These are phyloP conservation scores for Leptestheria dahalacensis DNA, from an alignment of 1,140 invertebrate species.

Conservation along the genomic window DNA sequence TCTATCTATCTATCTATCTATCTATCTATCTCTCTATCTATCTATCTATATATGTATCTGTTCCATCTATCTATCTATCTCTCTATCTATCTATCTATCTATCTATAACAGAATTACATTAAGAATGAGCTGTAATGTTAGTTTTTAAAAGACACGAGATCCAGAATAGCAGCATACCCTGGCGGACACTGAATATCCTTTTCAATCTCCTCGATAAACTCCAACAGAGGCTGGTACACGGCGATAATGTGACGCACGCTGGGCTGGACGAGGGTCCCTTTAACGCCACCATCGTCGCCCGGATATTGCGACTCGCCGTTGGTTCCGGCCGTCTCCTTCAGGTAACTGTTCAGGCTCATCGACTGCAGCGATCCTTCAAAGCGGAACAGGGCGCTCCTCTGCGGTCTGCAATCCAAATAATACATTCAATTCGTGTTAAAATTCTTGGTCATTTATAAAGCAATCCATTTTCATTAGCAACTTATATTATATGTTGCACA, in stretches of 20 bases:
- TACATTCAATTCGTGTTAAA: too few species aligned
- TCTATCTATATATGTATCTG: too few species aligned
- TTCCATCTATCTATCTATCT: too few species aligned
- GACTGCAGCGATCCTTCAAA: conserved; percentile 66
- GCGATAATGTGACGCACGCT: conserved; percentile 58
- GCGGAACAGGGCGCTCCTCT: conserved; percentile 47
- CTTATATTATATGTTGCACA: too few species aligned
- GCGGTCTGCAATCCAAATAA: too few species aligned
- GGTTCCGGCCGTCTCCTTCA: conserved; percentile 35
- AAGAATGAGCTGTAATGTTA: conserved; percentile 2
- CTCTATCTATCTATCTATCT: too few species aligned
- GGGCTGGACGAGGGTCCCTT: conserved; percentile 41
- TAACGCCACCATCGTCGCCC: conserved; percentile 15
- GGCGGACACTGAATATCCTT: conserved; percentile 40
- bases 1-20: too few species aligned
- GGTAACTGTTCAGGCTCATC: conserved; percentile 45
- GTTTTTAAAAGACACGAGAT: not conserved
- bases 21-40: too few species aligned
- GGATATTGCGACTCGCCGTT: conserved; percentile 12
- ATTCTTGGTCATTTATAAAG: too few species aligned
- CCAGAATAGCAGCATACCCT: conserved; percentile 35
- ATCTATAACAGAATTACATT: conserved; percentile 16
- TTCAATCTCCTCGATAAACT: conserved; percentile 63
- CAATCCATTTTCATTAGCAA: too few species aligned
- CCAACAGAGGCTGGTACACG: conserved; percentile 54